Evolutionary conservation across 2,113 vertebrate species (phyloP).

Genomic region (Illadopsis cleaveri): DNA sequence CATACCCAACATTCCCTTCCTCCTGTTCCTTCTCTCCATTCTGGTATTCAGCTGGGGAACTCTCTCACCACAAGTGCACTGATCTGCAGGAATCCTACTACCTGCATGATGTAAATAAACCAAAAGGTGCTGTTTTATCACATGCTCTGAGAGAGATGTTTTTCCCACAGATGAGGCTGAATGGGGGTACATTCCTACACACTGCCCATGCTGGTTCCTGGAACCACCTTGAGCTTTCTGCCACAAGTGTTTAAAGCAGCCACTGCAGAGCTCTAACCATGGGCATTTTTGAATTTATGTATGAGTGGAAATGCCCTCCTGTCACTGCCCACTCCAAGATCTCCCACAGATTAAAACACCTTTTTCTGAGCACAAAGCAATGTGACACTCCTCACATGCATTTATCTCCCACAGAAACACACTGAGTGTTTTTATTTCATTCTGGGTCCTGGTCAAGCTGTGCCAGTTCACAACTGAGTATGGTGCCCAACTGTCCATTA

Average conservation of each 20-base stretch:
- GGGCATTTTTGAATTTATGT: not conserved
- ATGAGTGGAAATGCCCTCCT: not conserved
- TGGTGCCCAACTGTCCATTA: not conserved
- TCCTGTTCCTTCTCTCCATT: not conserved
- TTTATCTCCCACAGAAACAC: not conserved
- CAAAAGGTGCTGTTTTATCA: not conserved
- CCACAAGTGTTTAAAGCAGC: not conserved
- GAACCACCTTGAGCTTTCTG: not conserved
- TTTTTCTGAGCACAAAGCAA: not conserved
- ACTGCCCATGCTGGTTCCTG: not conserved
- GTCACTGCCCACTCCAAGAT: not conserved
- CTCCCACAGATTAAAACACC: not conserved
- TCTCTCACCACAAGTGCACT: not conserved
- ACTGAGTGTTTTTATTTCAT: not conserved
- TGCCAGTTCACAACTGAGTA: not conserved
- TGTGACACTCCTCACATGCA: fast-evolving
- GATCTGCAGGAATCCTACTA: not conserved
- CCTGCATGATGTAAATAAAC: not conserved
- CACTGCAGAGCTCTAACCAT: not conserved
- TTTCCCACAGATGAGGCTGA: not conserved
- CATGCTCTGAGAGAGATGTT: not conserved
- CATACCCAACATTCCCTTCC: too few species aligned
- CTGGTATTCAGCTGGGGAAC: not conserved
- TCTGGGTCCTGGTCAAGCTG: not conserved
- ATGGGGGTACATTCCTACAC: not conserved